Evolutionary conservation across 2,888 invertebrate genomes (phyloP).

Genomic region (Nemoura dubitans): DNA sequence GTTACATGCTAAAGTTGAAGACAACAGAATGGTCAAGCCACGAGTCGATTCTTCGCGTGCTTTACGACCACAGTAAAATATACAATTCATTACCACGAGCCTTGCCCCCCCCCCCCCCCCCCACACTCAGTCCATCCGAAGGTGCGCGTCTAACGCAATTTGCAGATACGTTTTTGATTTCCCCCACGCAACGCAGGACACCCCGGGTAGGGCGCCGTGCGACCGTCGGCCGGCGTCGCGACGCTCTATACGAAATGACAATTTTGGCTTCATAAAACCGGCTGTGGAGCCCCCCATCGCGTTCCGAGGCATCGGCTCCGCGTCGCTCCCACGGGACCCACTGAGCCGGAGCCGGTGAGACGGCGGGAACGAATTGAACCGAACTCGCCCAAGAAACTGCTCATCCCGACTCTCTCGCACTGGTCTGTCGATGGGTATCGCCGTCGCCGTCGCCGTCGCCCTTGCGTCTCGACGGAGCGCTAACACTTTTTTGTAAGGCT

Average conservation of each 20-base stretch:
- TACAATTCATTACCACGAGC: not conserved
- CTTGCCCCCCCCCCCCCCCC: not conserved
- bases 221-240: not conserved
- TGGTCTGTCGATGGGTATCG: not conserved
- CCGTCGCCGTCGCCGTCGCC: no score
- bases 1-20: no score
- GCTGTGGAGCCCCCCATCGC: no score
- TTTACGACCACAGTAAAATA: not conserved
- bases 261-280: conserved; percentile 5
- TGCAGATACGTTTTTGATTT: not conserved
- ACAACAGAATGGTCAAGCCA: not conserved
- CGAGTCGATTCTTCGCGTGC: not conserved
- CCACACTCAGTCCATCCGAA: not conserved
- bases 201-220: not conserved
- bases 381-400: conserved; percentile 18
- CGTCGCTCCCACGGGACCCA: conserved; percentile 45
- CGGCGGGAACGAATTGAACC: conserved; percentile 45
- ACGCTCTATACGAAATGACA: conserved; percentile 13
- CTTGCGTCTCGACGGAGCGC: not conserved
- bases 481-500: not conserved
- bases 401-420: not conserved
- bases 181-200: not conserved
- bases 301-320: conserved; percentile 20
- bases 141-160: not conserved
- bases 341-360: conserved; percentile 43